These are phyloP conservation scores for Nomada flava DNA, from an alignment of 2,888 invertebrate genomes.

Conservation along the genomic window DNA sequence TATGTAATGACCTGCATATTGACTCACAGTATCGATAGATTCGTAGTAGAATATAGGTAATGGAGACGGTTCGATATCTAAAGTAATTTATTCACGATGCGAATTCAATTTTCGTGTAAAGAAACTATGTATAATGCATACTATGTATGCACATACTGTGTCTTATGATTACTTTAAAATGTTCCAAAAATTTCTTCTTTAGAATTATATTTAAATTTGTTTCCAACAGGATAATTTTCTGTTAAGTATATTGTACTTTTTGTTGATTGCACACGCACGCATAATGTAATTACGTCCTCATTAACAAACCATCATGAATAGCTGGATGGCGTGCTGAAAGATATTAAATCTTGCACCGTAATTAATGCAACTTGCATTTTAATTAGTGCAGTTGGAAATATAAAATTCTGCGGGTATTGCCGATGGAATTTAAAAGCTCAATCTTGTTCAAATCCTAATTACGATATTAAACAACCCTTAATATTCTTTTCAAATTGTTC, in stretches of 20 bases:
- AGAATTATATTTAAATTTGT: not conserved
- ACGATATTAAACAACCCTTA: too few relatives aligned
- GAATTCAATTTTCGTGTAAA: not conserved
- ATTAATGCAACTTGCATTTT: not conserved
- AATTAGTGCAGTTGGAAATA: not conserved
- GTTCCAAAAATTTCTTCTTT: not conserved
- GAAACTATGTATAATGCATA: not conserved
- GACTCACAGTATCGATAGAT: constrained; percentile 35
- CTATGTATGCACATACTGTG: not conserved
- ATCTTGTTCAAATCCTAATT: not conserved
- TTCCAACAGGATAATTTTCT: not conserved
- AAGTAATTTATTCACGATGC: constrained; percentile 19
- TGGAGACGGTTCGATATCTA: too few relatives aligned
- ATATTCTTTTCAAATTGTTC: not conserved
- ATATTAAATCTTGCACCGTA: not conserved
- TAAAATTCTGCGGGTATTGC: not conserved
- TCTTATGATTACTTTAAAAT: not conserved
- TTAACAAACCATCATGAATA: not conserved
- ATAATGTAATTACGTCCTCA: not conserved
- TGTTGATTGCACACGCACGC: not conserved
- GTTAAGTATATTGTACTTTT: not conserved
- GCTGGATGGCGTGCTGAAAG: not conserved
- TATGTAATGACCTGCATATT: constrained; percentile 38
- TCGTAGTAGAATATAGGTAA: not conserved
- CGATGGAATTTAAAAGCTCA: not conserved